Percentiles rank a stretch among this genome's conserved stretches.
phyloP scores from a whole-genome alignment of 2,888 invertebrate genomes.

The Polyommatus icarus region DNA sequence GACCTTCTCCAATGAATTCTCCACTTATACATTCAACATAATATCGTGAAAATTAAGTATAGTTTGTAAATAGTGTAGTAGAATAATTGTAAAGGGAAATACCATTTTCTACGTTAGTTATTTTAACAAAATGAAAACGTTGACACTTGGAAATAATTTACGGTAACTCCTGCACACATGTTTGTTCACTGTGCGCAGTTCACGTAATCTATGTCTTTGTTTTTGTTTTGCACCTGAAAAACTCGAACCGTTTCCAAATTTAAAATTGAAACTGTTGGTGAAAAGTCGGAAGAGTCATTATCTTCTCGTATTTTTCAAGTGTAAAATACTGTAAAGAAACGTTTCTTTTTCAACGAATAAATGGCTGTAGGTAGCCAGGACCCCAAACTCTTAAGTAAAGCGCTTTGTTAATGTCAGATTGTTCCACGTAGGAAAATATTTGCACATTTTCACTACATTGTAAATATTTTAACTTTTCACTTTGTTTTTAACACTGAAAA shows the following conservation, averaged over 20 bases:
- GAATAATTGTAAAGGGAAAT: background rate
- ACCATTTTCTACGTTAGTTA: background rate
- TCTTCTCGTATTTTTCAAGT: conserved; percentile 25
- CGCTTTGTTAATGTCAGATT: conserved; percentile 45
- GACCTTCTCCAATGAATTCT: no score
- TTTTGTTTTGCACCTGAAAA: conserved; percentile 10
- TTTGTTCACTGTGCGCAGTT: background rate
- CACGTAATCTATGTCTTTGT: conserved; percentile 8
- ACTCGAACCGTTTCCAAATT: background rate
- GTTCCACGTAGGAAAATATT: conserved; percentile 46
- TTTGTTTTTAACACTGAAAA: conserved; percentile 33
- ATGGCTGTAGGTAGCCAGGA: conserved; percentile 29
- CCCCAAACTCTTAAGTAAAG: conserved; percentile 32
- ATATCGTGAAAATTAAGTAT: background rate
- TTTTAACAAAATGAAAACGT: background rate
- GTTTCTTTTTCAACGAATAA: conserved; percentile 21
- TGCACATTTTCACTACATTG: conserved; percentile 48
- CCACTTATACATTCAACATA: background rate
- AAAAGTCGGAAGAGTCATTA: conserved; percentile 21
- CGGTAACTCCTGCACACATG: conserved; percentile 7
- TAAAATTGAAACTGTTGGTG: conserved; percentile 6
- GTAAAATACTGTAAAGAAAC: conserved; percentile 18
- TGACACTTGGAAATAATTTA: background rate
- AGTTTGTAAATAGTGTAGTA: background rate
- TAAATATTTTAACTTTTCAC: conserved; percentile 43